Conservation (phyloP, 2,113 vertebrate genomes). For the Ia io region DNA sequence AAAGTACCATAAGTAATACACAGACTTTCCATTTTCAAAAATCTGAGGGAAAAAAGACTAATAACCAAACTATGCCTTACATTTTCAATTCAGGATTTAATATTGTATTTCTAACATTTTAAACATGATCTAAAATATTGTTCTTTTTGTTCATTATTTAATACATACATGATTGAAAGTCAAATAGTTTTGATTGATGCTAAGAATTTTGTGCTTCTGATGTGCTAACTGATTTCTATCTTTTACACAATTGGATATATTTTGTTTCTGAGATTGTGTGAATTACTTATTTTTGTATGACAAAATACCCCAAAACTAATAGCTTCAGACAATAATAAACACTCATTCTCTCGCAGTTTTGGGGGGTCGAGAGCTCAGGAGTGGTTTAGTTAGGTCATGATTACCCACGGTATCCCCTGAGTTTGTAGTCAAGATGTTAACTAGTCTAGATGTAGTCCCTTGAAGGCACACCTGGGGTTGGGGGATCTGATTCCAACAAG, state of each 20-base stretch:
- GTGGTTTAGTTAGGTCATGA: not conserved
- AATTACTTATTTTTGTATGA: not conserved
- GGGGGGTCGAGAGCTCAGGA: not conserved
- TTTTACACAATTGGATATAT: not conserved
- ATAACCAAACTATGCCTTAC: not conserved
- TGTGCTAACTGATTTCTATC: not conserved
- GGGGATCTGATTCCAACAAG: not conserved
- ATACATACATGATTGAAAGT: not conserved
- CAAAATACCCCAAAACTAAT: not conserved
- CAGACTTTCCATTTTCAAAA: not conserved
- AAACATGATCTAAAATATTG: not conserved
- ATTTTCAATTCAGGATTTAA: slow-evolving; percentile 11
- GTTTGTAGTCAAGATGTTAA: not conserved
- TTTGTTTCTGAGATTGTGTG: not conserved
- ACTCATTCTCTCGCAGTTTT: not conserved
- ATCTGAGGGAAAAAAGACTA: not conserved
- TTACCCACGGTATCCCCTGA: not conserved
- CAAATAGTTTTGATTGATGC: not conserved
- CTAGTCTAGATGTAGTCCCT: too few relatives aligned
- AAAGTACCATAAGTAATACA: not conserved
- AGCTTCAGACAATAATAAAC: not conserved
- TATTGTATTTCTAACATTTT: not conserved
- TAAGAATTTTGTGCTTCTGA: not conserved
- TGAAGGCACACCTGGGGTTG: not conserved
- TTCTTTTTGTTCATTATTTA: not conserved